These are phyloP conservation scores for Gymnocypris eckloni DNA, from an alignment of 2,797 vertebrate genomes.

Conservation along the genomic window DNA sequence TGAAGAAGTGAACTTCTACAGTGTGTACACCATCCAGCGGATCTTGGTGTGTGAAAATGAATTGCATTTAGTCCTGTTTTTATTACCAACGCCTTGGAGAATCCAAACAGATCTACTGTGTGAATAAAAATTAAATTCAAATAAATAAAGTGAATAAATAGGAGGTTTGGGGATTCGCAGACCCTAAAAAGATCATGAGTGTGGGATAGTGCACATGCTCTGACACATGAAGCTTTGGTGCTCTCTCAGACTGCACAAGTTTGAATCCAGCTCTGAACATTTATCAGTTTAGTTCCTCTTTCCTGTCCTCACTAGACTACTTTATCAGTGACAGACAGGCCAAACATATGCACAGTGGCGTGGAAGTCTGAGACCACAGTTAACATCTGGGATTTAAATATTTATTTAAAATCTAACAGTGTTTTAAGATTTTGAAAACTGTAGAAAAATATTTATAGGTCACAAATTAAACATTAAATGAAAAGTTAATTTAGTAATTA, in stretches of 20 bases:
- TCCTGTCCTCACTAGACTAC: background rate
- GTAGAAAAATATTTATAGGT: constrained; percentile 9
- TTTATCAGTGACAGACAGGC: background rate
- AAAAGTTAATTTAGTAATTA: constrained; percentile 14
- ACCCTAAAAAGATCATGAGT: background rate
- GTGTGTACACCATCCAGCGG: background rate
- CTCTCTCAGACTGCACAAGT: background rate
- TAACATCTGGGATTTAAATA: background rate
- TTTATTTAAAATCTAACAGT: background rate
- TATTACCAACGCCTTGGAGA: background rate
- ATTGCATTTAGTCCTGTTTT: background rate
- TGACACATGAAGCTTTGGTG: background rate
- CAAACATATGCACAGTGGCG: background rate
- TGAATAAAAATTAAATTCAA: no score
- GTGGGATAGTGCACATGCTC: background rate
- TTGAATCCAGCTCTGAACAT: background rate
- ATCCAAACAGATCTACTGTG: background rate
- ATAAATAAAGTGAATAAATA: no score
- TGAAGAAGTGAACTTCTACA: background rate
- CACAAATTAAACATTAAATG: constrained; percentile 1
- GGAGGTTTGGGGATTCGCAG: background rate
- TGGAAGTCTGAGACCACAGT: background rate
- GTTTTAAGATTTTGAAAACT: background rate
- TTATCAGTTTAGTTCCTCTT: background rate
- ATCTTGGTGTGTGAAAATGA: background rate